Conservation (phyloP, 2,797 vertebrate genomes). For the Acrocephalus scirpaceus region DNA sequence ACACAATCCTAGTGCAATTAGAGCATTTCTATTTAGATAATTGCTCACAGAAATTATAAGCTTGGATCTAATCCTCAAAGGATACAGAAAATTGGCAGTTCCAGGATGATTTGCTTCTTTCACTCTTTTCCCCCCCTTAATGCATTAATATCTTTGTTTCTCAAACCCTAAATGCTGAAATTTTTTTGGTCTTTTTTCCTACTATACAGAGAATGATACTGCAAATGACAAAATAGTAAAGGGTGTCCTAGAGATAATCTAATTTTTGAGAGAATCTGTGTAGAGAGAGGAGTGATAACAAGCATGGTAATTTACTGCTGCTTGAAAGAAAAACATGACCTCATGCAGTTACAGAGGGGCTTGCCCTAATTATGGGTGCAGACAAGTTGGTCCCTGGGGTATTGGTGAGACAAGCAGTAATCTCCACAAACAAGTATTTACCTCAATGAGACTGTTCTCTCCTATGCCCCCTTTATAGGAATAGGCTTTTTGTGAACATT, state of each 20-base stretch:
- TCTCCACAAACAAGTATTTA: slow-evolving; percentile 5
- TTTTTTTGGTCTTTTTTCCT: neutral
- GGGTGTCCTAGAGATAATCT: slow-evolving; percentile 22
- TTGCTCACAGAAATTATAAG: slow-evolving; percentile 71
- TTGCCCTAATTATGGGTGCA: slow-evolving; percentile 56
- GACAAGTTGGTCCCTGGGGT: slow-evolving; percentile 21
- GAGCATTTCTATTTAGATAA: slow-evolving; percentile 75
- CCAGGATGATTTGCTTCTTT: neutral
- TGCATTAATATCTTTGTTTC: neutral
- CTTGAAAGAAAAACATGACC: slow-evolving; percentile 55
- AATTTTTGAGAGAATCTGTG: slow-evolving; percentile 34
- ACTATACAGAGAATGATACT: neutral
- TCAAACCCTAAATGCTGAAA: neutral
- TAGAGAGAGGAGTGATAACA: slow-evolving; percentile 25
- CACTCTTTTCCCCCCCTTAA: accelerated
- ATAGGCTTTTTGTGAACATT: neutral
- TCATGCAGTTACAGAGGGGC: slow-evolving; percentile 52
- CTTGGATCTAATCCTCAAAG: slow-evolving; percentile 68
- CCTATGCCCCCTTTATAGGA: neutral
- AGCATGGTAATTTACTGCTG: slow-evolving; percentile 43
- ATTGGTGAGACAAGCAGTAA: neutral
- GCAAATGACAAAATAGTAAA: slow-evolving; percentile 30
- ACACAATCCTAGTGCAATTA: slow-evolving; percentile 77
- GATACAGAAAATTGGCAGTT: slow-evolving; percentile 40
- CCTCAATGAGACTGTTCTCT: neutral